These are phyloP conservation scores for Drosophila hamatofila DNA, from an alignment of 2,888 invertebrate genomes.

Conservation along the genomic window DNA sequence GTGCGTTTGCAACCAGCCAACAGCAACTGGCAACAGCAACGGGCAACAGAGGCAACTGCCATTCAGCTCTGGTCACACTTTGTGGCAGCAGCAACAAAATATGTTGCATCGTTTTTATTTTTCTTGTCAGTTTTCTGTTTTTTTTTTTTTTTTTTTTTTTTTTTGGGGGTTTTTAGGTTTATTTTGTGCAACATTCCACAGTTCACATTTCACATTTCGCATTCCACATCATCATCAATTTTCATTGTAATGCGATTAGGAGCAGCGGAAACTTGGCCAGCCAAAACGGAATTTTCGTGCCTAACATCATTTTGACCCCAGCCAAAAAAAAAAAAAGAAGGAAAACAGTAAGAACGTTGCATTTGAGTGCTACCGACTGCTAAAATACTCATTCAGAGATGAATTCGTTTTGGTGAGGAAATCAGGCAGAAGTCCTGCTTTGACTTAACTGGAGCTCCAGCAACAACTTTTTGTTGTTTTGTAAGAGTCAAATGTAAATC, in stretches of 20 bases:
- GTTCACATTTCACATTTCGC: conserved; percentile 13
- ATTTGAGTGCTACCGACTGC: background rate
- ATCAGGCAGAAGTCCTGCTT: background rate
- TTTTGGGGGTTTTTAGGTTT: background rate
- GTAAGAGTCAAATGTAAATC: no score
- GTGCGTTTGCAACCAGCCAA: conserved; percentile 52
- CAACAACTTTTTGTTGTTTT: no score
- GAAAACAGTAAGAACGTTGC: background rate
- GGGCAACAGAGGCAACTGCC: conserved; percentile 40
- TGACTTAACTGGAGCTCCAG: no score
- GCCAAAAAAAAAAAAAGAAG: background rate
- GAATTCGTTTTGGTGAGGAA: background rate
- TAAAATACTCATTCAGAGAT: background rate
- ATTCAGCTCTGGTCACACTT: conserved; percentile 56
- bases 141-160: background rate
- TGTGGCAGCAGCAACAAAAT: conserved; percentile 70
- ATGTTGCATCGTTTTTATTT: conserved; percentile 65
- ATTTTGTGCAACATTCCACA: conserved; percentile 5
- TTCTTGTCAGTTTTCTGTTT: background rate
- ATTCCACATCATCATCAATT: conserved; percentile 73
- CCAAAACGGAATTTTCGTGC: conserved; percentile 66
- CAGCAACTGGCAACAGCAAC: conserved; percentile 19
- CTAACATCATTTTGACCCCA: conserved; percentile 67
- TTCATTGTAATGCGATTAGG: conserved; percentile 81
- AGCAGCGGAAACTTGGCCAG: conserved; percentile 45